phyloP scores from a whole-genome alignment of 2,797 vertebrate genomes.

The Falco concolor region DNA sequence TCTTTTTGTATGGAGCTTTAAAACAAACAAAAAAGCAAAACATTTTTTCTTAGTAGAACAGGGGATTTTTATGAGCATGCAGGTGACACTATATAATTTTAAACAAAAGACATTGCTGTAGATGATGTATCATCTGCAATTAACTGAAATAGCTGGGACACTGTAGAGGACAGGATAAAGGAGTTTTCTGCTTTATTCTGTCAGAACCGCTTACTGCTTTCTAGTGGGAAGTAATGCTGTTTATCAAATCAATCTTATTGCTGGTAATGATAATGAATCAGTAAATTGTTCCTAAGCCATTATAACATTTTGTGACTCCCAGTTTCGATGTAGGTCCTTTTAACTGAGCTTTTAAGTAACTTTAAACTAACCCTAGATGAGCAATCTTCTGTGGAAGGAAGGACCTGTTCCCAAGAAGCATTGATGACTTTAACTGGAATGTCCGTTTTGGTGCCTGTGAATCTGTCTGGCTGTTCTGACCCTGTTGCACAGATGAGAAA shows the following conservation, averaged over 20 bases:
- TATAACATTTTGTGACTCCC: background rate
- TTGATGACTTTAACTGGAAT: rapidly evolving
- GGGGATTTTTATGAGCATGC: background rate
- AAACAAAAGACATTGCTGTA: background rate
- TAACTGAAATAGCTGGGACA: background rate
- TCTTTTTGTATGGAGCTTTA: background rate
- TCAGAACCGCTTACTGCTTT: background rate
- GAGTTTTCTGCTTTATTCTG: background rate
- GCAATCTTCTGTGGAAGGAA: background rate
- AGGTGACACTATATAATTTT: background rate
- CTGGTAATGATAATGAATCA: background rate
- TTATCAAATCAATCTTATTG: background rate
- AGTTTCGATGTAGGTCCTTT: background rate
- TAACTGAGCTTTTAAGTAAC: background rate
- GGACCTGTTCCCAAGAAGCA: rapidly evolving
- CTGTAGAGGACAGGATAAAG: background rate
- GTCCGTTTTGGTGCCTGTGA: background rate
- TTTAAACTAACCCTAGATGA: no score
- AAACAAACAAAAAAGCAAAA: background rate
- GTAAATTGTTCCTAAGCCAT: background rate
- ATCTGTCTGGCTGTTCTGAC: background rate
- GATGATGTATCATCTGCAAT: background rate
- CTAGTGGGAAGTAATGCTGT: background rate
- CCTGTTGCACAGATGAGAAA: background rate
- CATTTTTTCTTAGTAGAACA: background rate